Conservation (phyloP, 1,140 invertebrate species). For the Ceratosolen fusciceps region DNA sequence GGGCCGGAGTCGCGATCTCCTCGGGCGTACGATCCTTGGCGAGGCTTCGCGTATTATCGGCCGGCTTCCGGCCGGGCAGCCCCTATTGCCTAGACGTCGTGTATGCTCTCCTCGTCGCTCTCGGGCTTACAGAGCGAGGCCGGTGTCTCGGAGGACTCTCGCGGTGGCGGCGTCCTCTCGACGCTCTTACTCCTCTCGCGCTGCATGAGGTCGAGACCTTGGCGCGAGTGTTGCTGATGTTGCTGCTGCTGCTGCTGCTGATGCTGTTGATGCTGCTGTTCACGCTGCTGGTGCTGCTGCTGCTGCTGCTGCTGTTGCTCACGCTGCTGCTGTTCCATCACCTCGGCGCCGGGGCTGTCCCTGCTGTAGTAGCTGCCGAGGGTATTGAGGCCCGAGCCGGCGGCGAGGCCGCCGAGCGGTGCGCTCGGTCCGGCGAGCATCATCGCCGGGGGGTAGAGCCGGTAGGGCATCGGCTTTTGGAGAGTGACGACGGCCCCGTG, state of each 20-base stretch:
- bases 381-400: conserved; percentile 70
- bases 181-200: conserved; percentile 68
- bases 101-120: conserved; percentile 75
- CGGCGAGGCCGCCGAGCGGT: conserved; percentile 69
- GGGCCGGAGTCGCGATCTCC: conserved; percentile 51
- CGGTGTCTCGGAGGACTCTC: conserved; percentile 56
- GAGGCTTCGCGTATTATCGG: neutral
- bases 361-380: conserved; percentile 77
- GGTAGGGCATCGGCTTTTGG: conserved; percentile 90
- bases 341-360: conserved; percentile 25
- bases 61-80: conserved; percentile 6
- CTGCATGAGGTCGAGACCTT: neutral
- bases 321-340: conserved; percentile 66
- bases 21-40: neutral
- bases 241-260: conserved; percentile 64
- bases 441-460: conserved; percentile 78
- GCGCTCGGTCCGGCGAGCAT: conserved; percentile 77
- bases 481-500: conserved; percentile 79
- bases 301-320: conserved; percentile 55
- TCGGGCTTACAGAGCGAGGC: conserved; percentile 67
- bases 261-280: conserved; percentile 62
- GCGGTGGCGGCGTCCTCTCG: conserved; percentile 57
- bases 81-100: conserved; percentile 65
- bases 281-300: conserved; percentile 61
- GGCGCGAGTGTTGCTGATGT: conserved; percentile 61